Evolutionary conservation across 1,140 invertebrate genomes (phyloP).

Genomic region (Subanguina moxae): DNA sequence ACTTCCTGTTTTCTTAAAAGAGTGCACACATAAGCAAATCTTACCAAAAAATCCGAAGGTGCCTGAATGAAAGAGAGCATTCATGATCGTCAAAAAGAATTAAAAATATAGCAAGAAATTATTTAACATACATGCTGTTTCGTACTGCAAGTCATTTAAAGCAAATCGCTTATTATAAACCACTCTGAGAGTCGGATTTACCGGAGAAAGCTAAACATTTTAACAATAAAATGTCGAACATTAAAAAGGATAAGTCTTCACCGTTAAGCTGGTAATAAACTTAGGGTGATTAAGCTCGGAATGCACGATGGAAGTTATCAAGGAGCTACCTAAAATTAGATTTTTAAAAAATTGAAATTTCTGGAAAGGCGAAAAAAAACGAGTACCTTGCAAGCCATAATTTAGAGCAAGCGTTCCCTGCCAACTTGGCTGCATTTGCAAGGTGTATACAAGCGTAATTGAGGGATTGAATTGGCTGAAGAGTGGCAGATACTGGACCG

Average conservation of each 20-base stretch:
- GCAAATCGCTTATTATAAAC: constrained; percentile 36
- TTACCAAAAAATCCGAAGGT: neutral
- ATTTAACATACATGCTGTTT: constrained; percentile 18
- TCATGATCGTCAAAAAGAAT: neutral
- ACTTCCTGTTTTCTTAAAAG: no score
- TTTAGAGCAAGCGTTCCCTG: constrained; percentile 46
- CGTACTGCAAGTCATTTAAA: constrained; percentile 35
- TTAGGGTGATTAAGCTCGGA: constrained; percentile 55
- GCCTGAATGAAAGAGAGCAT: neutral
- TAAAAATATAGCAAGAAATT: no score
- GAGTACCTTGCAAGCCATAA: neutral
- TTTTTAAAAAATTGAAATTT: no score
- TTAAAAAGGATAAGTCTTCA: neutral
- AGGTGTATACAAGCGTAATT: constrained; percentile 34
- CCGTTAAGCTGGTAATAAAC: constrained; percentile 35
- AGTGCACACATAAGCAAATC: neutral
- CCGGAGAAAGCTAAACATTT: constrained; percentile 22
- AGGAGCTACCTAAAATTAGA: constrained; percentile 4
- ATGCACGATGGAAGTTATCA: constrained; percentile 33
- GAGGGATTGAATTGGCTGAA: constrained; percentile 30
- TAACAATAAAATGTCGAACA: neutral
- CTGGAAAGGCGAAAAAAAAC: no score
- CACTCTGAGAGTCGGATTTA: constrained; percentile 3
- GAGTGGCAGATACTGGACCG: constrained; percentile 38
- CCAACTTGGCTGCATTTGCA: constrained; percentile 36